Conservation (phyloP, 2,113 vertebrate species). For the Pelmatolapia mariae region DNA sequence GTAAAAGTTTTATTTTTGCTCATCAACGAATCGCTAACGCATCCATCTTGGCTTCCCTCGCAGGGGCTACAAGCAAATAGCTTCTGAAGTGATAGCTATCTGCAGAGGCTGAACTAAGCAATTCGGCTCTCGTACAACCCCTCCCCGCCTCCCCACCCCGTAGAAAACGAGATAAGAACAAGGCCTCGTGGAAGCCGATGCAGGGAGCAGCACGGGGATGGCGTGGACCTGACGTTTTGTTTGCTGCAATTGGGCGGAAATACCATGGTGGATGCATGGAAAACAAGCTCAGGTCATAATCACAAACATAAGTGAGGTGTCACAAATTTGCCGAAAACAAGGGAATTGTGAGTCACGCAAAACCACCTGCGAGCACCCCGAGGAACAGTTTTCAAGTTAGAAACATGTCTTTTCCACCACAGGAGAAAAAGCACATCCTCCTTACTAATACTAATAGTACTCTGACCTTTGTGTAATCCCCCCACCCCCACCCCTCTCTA, state of each 20-base stretch:
- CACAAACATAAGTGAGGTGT: neutral
- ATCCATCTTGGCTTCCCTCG: slow-evolving; percentile 9
- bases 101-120: slow-evolving; percentile 15
- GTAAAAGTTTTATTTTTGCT: slow-evolving; percentile 47
- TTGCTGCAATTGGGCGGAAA: neutral
- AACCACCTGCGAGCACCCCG: neutral
- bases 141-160: neutral
- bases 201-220: neutral
- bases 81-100: slow-evolving; percentile 25
- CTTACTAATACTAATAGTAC: neutral
- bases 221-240: neutral
- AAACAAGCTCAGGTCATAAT: neutral
- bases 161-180: neutral
- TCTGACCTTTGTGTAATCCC: neutral
- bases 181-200: neutral
- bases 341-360: neutral
- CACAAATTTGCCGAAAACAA: neutral
- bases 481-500: neutral
- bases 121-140: neutral
- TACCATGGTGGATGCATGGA: neutral
- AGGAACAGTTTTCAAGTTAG: neutral
- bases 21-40: slow-evolving; percentile 30
- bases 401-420: neutral
- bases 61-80: neutral
- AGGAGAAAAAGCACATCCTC: neutral